Evolutionary conservation across 2,113 vertebrate genomes (phyloP).

Genomic region (Lichenostomus cassidix): DNA sequence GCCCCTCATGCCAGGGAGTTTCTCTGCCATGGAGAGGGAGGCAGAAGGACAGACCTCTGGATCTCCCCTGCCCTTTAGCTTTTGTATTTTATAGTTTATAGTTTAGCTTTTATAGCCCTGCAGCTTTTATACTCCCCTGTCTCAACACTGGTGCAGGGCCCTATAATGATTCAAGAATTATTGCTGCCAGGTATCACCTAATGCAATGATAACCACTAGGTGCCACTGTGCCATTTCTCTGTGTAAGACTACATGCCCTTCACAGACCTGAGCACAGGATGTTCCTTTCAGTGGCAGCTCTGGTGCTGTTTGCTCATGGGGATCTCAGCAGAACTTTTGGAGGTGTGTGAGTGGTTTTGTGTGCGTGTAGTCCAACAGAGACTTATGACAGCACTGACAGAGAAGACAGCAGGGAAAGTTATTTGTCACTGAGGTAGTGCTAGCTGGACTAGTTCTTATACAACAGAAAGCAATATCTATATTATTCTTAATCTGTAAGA

Average conservation of each 20-base stretch:
- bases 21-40: background rate
- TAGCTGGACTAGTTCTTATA: background rate
- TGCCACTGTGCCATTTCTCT: conserved; percentile 18
- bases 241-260: accelerated
- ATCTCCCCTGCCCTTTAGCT: background rate
- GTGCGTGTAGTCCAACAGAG: background rate
- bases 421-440: background rate
- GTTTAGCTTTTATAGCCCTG: background rate
- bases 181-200: background rate
- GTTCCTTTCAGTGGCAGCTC: background rate
- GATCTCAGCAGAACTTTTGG: background rate
- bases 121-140: background rate
- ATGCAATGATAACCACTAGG: background rate
- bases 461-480: background rate
- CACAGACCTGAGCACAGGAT: accelerated
- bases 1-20: background rate
- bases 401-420: background rate
- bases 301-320: background rate
- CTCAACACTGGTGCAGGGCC: background rate
- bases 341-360: background rate
- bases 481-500: background rate
- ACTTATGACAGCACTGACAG: background rate
- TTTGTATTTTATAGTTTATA: background rate
- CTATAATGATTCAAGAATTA: background rate
- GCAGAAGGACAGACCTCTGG: background rate